Evolutionary conservation across 2,888 invertebrate species (phyloP), one percentile per base, ranked within the genome.

Genomic region (Thelaira solivaga): DNA sequence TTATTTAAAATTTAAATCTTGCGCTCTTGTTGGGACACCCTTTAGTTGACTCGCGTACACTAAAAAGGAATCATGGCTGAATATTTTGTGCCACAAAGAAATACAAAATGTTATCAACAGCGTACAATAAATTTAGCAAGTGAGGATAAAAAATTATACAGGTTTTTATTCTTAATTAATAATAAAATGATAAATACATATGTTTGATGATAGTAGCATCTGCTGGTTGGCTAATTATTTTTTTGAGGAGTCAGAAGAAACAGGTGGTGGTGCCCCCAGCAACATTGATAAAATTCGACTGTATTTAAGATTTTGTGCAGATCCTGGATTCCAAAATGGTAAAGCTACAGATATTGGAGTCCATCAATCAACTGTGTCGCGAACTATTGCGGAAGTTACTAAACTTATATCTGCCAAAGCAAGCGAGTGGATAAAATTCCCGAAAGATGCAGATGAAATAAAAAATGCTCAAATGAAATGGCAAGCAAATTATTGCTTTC

Each of bases 241-340:
- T n/a, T n/a, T n/a, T n/a, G n/a, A n/a, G n/a, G n/a, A n/a, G n/a
- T n/a, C n/a, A n/a, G n/a, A n/a, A n/a, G n/a, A n/a, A n/a, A n/a
- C n/a, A n/a, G n/a, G n/a, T n/a, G 39, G 6, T 39, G 39, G 39
- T 39, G 57, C 57, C 41, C 57, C 41, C 24, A 59, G 41, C 41
- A 41, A 59, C 57, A 24, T 10, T 59, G 39, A 59, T 41, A 59
- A 41, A 59, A 59, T 59, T 41, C n/a, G 16, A 59, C 57, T 59
- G 24, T 41, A 59, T 59, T 59, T 59, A 59, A 41, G 57, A 41
- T 59, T 41, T 39, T 59, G 57, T 59, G 57, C 57, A 26, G 57
- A 59, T 59, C 57, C 26, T 59, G 57, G 57, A 59, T 59, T 59
- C 41, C 41, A 36, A 55, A 39, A 55, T 55, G 22, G 8, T 26